Conservation (phyloP, 37 sponge, comb jelly and placozoan species). For the Cladorhizidae sp. region DNA sequence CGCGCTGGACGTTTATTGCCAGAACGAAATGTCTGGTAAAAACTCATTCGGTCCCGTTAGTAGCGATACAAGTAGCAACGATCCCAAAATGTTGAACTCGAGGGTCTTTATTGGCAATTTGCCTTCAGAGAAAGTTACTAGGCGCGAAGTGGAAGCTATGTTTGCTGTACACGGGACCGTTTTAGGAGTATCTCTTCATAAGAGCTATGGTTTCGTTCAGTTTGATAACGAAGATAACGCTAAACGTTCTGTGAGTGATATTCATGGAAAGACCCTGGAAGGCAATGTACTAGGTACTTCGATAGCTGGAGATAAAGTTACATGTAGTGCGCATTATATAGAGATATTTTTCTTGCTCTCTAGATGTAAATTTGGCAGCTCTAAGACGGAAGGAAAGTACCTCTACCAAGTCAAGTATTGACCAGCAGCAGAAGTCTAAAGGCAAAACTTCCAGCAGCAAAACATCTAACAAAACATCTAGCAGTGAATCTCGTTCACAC, state of each 20-base stretch:
- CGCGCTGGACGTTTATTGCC: too few species aligned
- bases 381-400: constrained; percentile 42
- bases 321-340: constrained; percentile 11
- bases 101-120: constrained; percentile 76
- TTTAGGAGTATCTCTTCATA: constrained; percentile 62
- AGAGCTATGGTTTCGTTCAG: constrained; percentile 77
- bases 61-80: constrained; percentile 58
- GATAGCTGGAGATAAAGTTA: neutral
- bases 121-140: constrained; percentile 39
- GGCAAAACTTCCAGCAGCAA: neutral
- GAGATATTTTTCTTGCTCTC: neutral
- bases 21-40: neutral
- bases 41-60: neutral
- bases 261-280: constrained; percentile 31
- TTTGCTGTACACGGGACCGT: constrained; percentile 52
- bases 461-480: neutral
- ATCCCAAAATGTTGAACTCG: constrained; percentile 68
- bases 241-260: constrained; percentile 35
- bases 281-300: constrained; percentile 45
- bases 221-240: constrained; percentile 61
- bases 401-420: neutral
- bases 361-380: constrained; percentile 61
- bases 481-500: neutral
- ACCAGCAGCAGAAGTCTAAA: too few species aligned
- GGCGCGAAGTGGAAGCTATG: constrained; percentile 41